Percentiles rank a stretch among this genome's conserved stretches.
Evolutionary conservation across 1,140 invertebrate species (phyloP).

Genomic region (Drosophila nikananu): DNA sequence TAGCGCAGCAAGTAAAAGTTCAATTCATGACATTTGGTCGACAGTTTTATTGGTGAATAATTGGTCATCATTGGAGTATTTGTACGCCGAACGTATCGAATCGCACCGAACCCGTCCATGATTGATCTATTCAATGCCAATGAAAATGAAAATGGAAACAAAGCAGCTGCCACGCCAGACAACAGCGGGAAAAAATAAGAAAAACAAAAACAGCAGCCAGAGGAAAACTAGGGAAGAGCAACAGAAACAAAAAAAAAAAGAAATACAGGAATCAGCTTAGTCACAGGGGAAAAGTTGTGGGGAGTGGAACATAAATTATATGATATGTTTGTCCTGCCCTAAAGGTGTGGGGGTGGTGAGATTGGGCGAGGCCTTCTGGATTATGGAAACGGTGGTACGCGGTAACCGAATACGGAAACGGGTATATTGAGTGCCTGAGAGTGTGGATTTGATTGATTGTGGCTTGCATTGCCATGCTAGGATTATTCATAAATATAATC

Average conservation of each 20-base stretch:
- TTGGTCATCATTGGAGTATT: constrained; percentile 80
- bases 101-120: constrained; percentile 55
- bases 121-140: constrained; percentile 78
- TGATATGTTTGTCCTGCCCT: constrained; percentile 52
- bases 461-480: too few relatives aligned
- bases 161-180: constrained; percentile 64
- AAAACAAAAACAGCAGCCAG: constrained; percentile 16
- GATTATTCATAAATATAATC: background rate
- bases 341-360: constrained; percentile 25
- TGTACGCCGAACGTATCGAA: constrained; percentile 59
- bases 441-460: background rate
- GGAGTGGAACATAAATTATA: constrained; percentile 64
- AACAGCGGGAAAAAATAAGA: constrained; percentile 3
- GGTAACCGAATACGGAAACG: constrained; percentile 1
- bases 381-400: constrained; percentile 67
- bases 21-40: constrained; percentile 73
- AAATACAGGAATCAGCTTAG: constrained; percentile 57
- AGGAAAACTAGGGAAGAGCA: constrained; percentile 25
- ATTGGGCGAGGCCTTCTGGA: constrained; percentile 58
- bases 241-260: constrained; percentile 16
- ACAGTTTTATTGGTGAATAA: constrained; percentile 82
- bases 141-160: constrained; percentile 76
- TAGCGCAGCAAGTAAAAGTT: constrained; percentile 58
- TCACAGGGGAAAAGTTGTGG: constrained; percentile 41
- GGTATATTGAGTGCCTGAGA: constrained; percentile 8